Evolutionary conservation across 2,113 vertebrate genomes (phyloP).

Genomic region (Sigmodon hispidus): DNA sequence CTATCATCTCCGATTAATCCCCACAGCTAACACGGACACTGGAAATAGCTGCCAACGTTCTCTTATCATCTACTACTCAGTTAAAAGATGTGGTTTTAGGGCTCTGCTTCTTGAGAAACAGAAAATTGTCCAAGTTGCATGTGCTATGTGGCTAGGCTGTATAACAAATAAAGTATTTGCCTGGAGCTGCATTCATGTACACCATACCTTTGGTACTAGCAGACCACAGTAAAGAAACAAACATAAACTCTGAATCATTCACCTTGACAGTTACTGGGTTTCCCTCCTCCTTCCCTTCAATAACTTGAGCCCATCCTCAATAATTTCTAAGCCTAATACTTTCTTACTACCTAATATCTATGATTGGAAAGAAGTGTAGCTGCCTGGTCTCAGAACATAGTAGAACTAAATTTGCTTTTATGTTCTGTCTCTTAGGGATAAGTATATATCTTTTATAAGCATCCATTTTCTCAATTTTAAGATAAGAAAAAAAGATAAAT

Average conservation of each 20-base stretch:
- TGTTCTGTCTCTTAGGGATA: neutral
- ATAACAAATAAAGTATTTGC: neutral
- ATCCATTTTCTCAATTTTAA: neutral
- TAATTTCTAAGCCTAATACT: neutral
- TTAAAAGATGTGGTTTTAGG: neutral
- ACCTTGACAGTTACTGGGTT: too few species aligned
- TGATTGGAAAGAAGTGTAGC: neutral
- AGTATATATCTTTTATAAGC: neutral
- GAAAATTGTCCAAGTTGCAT: neutral
- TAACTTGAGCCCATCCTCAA: neutral
- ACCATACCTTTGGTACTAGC: neutral
- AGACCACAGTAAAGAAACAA: neutral
- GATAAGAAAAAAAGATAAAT: neutral
- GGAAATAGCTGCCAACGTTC: neutral
- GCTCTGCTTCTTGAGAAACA: neutral
- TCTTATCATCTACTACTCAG: neutral
- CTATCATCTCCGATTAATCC: conserved; percentile 15
- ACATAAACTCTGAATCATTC: neutral
- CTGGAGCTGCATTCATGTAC: neutral
- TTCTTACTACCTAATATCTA: neutral
- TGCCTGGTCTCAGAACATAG: neutral
- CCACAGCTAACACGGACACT: neutral
- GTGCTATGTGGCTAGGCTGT: neutral
- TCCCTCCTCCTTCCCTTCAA: too few species aligned
- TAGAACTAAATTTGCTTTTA: neutral